phyloP scores from a whole-genome alignment of 2,113 vertebrate species.

The Acrocephalus kingi region DNA sequence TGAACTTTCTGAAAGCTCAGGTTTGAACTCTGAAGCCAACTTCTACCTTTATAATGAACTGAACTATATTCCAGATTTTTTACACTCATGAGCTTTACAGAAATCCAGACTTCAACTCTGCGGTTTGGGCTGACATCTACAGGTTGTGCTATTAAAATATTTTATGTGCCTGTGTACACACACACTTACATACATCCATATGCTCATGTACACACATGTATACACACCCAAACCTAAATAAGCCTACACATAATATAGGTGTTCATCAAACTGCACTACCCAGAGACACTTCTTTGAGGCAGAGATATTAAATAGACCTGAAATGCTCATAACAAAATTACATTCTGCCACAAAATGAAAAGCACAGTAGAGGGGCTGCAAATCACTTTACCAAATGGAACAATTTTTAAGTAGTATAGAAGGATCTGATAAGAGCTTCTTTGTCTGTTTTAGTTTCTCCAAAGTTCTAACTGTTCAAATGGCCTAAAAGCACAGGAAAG shows the following conservation, averaged over 20 bases:
- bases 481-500: background rate
- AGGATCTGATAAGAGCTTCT: background rate
- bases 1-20: constrained; percentile 28
- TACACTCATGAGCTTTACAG: background rate
- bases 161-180: background rate
- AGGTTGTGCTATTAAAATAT: background rate
- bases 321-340: background rate
- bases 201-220: rapidly evolving
- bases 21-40: background rate
- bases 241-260: background rate
- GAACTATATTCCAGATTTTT: constrained; percentile 26
- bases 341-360: background rate
- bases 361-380: background rate
- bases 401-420: background rate
- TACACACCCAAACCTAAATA: background rate
- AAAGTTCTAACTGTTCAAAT: background rate
- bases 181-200: background rate
- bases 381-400: constrained; percentile 26
- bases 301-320: background rate
- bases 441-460: background rate
- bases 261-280: background rate
- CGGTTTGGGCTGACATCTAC: background rate
- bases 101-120: background rate
- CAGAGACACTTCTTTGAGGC: background rate
- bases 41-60: background rate